These are phyloP conservation scores for Tetropium fuscum DNA, from an alignment of 2,888 invertebrate genomes.

Conservation along the genomic window DNA sequence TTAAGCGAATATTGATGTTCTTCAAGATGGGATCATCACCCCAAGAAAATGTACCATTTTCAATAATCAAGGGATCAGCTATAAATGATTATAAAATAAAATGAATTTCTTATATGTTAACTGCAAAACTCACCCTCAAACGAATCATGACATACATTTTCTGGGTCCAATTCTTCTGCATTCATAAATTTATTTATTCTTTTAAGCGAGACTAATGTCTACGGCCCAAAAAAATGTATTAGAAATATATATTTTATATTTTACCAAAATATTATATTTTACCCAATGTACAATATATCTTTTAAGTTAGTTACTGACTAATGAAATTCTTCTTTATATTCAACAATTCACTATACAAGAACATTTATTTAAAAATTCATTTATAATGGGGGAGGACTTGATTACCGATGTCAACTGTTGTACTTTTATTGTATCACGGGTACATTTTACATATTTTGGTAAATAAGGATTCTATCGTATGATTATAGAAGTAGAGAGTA, in stretches of 20 bases:
- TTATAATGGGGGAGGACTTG: too few relatives aligned
- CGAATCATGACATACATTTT: constrained; percentile 80
- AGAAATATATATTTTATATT: neutral
- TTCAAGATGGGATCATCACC: constrained; percentile 77
- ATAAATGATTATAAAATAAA: constrained; percentile 34
- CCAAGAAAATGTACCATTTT: constrained; percentile 93
- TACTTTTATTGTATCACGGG: too few relatives aligned
- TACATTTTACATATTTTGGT: too few relatives aligned
- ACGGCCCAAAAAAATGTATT: constrained; percentile 27
- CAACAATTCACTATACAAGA: too few relatives aligned
- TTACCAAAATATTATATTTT: too few relatives aligned
- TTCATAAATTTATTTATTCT: constrained; percentile 95
- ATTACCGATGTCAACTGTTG: too few relatives aligned
- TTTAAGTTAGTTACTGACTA: too few relatives aligned
- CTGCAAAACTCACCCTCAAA: constrained; percentile 72
- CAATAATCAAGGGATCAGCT: constrained; percentile 83
- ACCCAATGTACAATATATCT: too few relatives aligned
- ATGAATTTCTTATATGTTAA: neutral
- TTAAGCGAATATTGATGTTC: constrained; percentile 80
- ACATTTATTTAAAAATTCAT: too few relatives aligned
- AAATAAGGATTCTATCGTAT: too few relatives aligned
- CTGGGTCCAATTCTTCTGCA: constrained; percentile 87
- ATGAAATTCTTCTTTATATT: too few relatives aligned
- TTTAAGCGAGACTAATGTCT: constrained; percentile 81
- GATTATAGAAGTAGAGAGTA: too few relatives aligned